Evolutionary conservation across 2,888 invertebrate species (phyloP), one percentile per base, ranked within the genome.

Genomic region (Molanna angustata): DNA sequence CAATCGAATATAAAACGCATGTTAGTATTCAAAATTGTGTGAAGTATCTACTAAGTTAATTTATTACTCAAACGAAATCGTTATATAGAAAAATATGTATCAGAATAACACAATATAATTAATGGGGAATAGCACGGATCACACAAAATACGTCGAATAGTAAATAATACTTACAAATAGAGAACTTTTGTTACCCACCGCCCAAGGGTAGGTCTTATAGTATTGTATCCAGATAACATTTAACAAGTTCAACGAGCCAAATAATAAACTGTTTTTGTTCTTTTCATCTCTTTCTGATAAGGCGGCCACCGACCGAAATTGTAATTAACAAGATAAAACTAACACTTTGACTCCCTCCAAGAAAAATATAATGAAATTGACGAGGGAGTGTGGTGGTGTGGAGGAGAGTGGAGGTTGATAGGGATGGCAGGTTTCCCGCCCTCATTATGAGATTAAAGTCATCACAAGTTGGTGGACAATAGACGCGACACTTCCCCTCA

Each of bases 361-460:
- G 51, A 31, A 39, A 45, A 51, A 45, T 39, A 45, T 51, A 51
- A 51, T 51, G 41, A 45, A 51, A 45, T 51, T 45, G 51, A 45
- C 45, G 51, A 51, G 18, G 43, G 42, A 33, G 16, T n/a, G 22
- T 27, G 7, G n/a, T 39, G 32, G 31, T 22, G 19, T n/a, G n/a
- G n/a, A n/a, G n/a, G n/a, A n/a, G n/a, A 42, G 21, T n/a, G 21
- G 22, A 18, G 19, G 42, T 21, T 13, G n/a, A n/a, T 14, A 42
- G 21, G 47, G 42, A 20, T 16, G 13, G 27, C 17, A 20, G 41
- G 21, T 35, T 13, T 17, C 20, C 27, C 27, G 35, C 27, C 52
- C 48, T 54, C 54, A 54, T 54, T 54, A 54, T 54, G 32, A 54
- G 54, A 54, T 54, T 54, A 54, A 54, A 54, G 49, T 54, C 54